A percentile compares a stretch with the other conserved stretches of the same genome.
Conservation (phyloP, 2,888 invertebrate genomes). For the Cybosia mesomella region DNA sequence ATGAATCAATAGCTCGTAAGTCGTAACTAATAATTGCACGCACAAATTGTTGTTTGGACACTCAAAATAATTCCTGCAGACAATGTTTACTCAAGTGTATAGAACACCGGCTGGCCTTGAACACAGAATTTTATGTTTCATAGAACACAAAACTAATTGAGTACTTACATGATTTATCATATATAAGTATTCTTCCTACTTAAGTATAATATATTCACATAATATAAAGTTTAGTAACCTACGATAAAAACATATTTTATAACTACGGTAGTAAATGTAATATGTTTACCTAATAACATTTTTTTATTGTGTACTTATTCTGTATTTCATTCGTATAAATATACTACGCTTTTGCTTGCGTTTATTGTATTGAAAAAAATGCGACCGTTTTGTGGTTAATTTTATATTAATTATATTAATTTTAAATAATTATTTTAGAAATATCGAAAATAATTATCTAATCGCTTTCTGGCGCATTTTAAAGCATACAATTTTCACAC, state of each 20-base stretch:
- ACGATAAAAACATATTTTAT: conserved; percentile 40
- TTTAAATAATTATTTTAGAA: too few relatives aligned
- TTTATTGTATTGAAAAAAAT: too few relatives aligned
- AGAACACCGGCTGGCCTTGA: conserved; percentile 50
- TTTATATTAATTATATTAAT: too few relatives aligned
- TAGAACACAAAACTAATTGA: conserved; percentile 47
- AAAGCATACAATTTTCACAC: too few relatives aligned
- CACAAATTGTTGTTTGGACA: conserved; percentile 16
- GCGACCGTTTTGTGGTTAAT: too few relatives aligned
- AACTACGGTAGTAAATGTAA: conserved; percentile 14
- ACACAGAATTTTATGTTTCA: conserved; percentile 44
- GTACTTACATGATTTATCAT: conserved; percentile 40
- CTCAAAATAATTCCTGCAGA: conserved; percentile 52
- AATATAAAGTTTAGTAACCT: conserved; percentile 39
- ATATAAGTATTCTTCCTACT: conserved; percentile 7
- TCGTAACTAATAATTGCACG: conserved; percentile 1
- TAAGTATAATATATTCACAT: conserved; percentile 20
- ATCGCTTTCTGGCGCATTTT: too few relatives aligned
- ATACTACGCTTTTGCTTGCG: not conserved
- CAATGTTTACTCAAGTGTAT: conserved; percentile 56
- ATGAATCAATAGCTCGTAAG: too few relatives aligned
- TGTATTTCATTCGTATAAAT: conserved; percentile 15
- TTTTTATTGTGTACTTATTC: conserved; percentile 6
- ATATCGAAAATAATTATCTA: too few relatives aligned
- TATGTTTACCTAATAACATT: conserved; percentile 7